A percentile compares a stretch with the other conserved stretches of the same genome.
Evolutionary conservation across 2,797 vertebrate genomes (phyloP).

Genomic region (Propithecus deckenii): DNA sequence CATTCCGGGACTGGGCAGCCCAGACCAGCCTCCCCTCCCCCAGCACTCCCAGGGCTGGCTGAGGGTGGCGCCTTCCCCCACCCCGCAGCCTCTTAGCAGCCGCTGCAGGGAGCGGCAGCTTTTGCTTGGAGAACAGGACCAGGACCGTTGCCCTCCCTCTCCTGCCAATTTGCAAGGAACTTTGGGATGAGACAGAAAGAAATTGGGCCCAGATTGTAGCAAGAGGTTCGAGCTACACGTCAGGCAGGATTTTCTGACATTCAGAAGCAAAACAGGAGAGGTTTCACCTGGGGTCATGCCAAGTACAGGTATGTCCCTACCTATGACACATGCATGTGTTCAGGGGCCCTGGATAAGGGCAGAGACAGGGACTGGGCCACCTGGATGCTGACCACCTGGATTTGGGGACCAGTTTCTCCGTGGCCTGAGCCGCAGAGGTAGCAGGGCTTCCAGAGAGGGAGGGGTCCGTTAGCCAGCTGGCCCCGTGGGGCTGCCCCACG

Average conservation of each 20-base stretch:
- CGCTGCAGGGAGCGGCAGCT: constrained; percentile 33
- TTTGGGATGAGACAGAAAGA: neutral
- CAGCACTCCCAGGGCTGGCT: neutral
- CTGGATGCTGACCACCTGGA: neutral
- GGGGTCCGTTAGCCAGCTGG: neutral
- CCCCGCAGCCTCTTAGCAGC: neutral
- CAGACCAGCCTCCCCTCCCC: neutral
- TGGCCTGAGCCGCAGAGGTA: neutral
- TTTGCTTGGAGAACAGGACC: neutral
- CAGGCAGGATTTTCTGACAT: neutral
- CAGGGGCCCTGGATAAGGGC: neutral
- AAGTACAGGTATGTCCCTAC: neutral
- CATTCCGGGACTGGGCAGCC: neutral
- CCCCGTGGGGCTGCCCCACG: neutral
- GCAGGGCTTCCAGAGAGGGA: neutral
- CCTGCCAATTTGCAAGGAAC: neutral
- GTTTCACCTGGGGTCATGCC: neutral
- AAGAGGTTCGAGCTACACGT: neutral
- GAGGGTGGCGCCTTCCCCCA: neutral
- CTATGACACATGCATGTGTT: neutral
- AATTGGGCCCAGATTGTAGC: neutral
- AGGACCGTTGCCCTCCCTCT: neutral
- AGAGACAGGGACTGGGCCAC: neutral
- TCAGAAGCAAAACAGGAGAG: neutral
- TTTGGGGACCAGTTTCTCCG: neutral